A percentile compares a stretch with the other conserved stretches of the same genome.
These are phyloP conservation scores for Monochamus saltuarius DNA, from an alignment of 1,140 invertebrate genomes.

Conservation along the genomic window DNA sequence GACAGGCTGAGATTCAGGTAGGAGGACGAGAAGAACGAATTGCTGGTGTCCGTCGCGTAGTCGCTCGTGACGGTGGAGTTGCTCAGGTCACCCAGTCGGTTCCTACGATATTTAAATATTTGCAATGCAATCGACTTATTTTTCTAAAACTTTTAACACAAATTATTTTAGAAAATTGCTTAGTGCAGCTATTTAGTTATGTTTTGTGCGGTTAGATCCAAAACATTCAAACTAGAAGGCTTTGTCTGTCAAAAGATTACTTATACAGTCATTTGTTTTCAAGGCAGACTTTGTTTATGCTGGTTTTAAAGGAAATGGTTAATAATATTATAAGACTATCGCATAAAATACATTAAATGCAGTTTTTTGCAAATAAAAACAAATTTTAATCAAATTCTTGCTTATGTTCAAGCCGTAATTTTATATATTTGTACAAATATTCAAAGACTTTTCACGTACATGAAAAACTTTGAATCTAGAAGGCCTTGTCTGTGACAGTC, in stretches of 20 bases:
- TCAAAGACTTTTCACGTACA: too few relatives aligned
- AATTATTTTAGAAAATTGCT: too few relatives aligned
- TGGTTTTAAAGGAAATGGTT: neutral
- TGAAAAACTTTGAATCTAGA: too few relatives aligned
- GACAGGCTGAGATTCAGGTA: constrained; percentile 4
- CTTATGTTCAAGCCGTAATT: too few relatives aligned
- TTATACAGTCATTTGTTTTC: neutral
- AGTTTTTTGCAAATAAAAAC: neutral
- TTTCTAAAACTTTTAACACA: too few relatives aligned
- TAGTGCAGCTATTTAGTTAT: too few relatives aligned
- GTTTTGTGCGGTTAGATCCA: neutral
- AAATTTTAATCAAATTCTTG: too few relatives aligned
- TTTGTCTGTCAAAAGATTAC: neutral
- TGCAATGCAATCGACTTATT: too few relatives aligned
- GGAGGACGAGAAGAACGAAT: constrained; percentile 21
- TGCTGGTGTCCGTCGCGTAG: constrained; percentile 7
- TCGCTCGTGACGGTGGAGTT: constrained; percentile 13
- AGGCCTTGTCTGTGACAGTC: too few relatives aligned
- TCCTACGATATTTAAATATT: neutral
- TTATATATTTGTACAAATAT: too few relatives aligned
- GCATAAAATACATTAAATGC: neutral
- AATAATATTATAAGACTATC: neutral
- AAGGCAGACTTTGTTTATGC: neutral
- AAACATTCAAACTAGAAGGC: too few relatives aligned
- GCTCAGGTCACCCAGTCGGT: constrained; percentile 10